Evolutionary conservation across 2,888 invertebrate species (phyloP).

Genomic region (Apotomis capreana): DNA sequence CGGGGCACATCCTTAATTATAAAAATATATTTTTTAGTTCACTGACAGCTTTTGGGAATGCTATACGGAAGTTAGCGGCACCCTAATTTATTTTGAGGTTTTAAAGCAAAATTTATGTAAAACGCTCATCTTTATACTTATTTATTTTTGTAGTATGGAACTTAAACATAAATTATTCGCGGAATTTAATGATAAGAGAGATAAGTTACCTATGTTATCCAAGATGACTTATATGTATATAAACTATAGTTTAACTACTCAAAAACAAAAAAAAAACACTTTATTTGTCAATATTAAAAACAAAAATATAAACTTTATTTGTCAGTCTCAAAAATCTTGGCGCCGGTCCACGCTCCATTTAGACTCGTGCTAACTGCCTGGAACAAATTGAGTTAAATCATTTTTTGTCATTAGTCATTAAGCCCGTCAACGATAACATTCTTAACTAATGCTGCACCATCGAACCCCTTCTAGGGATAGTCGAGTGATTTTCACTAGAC

Average conservation of each 20-base stretch:
- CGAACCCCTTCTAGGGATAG: constrained; percentile 50
- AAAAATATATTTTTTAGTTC: constrained; percentile 47
- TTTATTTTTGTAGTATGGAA: not conserved
- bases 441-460: constrained; percentile 51
- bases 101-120: not conserved
- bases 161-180: too few species aligned
- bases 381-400: constrained; percentile 75
- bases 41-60: constrained; percentile 21
- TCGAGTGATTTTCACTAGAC: constrained; percentile 51
- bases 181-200: too few species aligned
- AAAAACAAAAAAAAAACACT: not conserved
- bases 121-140: not conserved
- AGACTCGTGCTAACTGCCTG: constrained; percentile 69
- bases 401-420: constrained; percentile 63
- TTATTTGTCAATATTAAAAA: not conserved
- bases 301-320: constrained; percentile 21
- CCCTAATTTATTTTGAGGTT: constrained; percentile 1
- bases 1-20: constrained; percentile 65
- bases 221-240: too few species aligned
- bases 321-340: constrained; percentile 51
- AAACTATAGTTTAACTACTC: not conserved
- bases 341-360: constrained; percentile 65
- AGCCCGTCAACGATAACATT: constrained; percentile 60
- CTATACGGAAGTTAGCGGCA: constrained; percentile 14
- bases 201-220: too few species aligned